These are phyloP conservation scores for Dreissena rostriformis DNA, from an alignment of 1,140 invertebrate genomes.

Conservation along the genomic window DNA sequence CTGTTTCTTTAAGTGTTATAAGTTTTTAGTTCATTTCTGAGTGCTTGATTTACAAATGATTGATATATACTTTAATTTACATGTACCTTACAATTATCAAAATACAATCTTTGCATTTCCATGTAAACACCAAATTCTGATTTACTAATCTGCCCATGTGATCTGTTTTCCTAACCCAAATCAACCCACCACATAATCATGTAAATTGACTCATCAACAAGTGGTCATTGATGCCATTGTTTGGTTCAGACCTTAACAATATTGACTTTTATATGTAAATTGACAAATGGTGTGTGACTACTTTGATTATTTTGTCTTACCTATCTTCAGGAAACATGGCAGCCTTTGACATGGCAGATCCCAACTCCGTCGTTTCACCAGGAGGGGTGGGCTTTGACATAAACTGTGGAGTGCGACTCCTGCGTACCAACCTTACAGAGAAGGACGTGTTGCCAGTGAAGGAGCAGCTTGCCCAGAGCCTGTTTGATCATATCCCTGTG, in stretches of 20 bases:
- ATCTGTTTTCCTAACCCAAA: too few relatives aligned
- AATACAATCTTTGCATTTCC: too few relatives aligned
- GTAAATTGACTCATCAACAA: too few relatives aligned
- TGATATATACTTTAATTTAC: too few relatives aligned
- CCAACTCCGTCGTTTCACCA: conserved; percentile 91
- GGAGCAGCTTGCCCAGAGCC: conserved; percentile 97
- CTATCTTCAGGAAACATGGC: conserved; percentile 95
- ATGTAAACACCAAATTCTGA: too few relatives aligned
- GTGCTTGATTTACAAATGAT: not conserved
- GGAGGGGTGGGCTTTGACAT: conserved; percentile 99
- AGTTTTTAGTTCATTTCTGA: not conserved
- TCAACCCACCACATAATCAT: too few relatives aligned
- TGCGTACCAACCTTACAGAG: conserved; percentile 97
- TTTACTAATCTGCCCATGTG: too few relatives aligned
- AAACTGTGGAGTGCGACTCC: conserved; percentile 97
- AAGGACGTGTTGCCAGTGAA: conserved; percentile 97
- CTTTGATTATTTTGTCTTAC: conserved; percentile 15
- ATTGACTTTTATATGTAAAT: too few relatives aligned
- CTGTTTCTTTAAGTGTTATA: not conserved
- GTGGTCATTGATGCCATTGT: too few relatives aligned
- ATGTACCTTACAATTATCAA: too few relatives aligned
- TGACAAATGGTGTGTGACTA: too few relatives aligned
- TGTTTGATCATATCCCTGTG: conserved; percentile 99
- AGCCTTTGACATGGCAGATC: conserved; percentile 98
- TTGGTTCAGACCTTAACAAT: too few relatives aligned